phyloP scores from a whole-genome alignment of 2,888 invertebrate genomes.

The Cylloceria caligata region DNA sequence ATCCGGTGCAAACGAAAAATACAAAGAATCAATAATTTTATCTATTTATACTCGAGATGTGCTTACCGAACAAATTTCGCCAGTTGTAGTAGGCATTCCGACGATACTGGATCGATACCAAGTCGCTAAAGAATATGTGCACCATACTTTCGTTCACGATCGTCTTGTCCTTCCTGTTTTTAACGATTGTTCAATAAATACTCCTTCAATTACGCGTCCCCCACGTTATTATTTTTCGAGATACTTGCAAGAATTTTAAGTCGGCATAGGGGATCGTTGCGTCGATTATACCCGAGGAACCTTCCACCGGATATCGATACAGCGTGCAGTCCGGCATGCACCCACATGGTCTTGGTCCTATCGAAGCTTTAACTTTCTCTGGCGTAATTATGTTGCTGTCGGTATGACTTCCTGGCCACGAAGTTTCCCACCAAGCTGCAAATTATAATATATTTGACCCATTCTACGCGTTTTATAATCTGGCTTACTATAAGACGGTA shows the following conservation, averaged over 20 bases:
- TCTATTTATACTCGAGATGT: background rate
- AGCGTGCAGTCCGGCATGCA: constrained; percentile 89
- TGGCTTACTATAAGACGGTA: too few species aligned
- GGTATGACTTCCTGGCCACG: constrained; percentile 83
- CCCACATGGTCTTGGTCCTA: constrained; percentile 79
- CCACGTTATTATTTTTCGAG: background rate
- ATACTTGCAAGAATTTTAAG: constrained; percentile 86
- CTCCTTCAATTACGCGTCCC: background rate
- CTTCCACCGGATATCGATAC: constrained; percentile 88
- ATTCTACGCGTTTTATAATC: background rate
- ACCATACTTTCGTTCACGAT: constrained; percentile 86
- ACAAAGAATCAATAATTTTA: background rate
- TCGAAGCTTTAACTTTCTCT: background rate
- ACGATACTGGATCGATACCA: constrained; percentile 89
- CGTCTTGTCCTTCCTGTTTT: constrained; percentile 84
- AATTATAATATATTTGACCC: constrained; percentile 18
- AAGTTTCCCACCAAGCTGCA: constrained; percentile 78
- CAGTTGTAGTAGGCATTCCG: constrained; percentile 89
- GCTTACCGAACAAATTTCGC: constrained; percentile 89
- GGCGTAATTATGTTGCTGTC: constrained; percentile 48
- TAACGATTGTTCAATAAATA: constrained; percentile 6
- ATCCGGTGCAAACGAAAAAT: background rate
- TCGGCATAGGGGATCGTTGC: constrained; percentile 84
- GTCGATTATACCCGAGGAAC: constrained; percentile 87
- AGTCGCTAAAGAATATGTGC: constrained; percentile 89